Base-by-base conservation (phyloP, 2,888 invertebrate species). In the Spicauda simplicius region DNA sequence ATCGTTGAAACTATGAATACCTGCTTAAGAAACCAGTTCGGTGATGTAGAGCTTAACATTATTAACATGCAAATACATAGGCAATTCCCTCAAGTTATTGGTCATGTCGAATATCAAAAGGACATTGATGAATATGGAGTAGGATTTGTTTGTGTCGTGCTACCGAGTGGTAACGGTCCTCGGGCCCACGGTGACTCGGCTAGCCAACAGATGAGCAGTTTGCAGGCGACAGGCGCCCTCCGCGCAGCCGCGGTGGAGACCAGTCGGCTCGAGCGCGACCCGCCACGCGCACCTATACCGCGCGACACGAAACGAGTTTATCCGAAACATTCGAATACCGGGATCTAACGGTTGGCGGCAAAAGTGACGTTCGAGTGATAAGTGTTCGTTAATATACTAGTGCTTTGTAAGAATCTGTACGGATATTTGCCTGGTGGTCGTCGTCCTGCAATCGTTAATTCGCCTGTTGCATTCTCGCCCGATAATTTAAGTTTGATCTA, bases 261-360 rank as follows among this genome's bases (percentile, higher is more conserved):
- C 88, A 91, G 91, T 91, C 86, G 83, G 79, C 76, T 79, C 74
- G 80, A 80, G 87, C 84, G 88, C 90, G 90, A 87, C 80, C 82
- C 78, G 82, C 80, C 79, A 89, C 83, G 90, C 90, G 90, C 90
- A 90, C 90, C 80, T 83, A 76, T 84, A 71, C 71, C 70, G 76
- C 78, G 84, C 80, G 80, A 52, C 54, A 53, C 58, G 72, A 71
- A 74, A 75, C 81, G 79, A 78, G 73, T 79, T 85, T 84, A 59
- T 33, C 65, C 81, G 82, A 85, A 86, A 45, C 41, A 45, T 82
- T 68, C 68, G 70, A 64, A 64, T 57, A 57, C 64, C 58, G 45
- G 48, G 50, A 80, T 81, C 78, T 76, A 73, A 75, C 74, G 71
- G 75, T 77, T 77, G 79, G 77, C 78, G 78, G 77, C 74, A 75